Base-by-base conservation (phyloP, 2,888 invertebrate species). In the Pristionchus japonicus region DNA sequence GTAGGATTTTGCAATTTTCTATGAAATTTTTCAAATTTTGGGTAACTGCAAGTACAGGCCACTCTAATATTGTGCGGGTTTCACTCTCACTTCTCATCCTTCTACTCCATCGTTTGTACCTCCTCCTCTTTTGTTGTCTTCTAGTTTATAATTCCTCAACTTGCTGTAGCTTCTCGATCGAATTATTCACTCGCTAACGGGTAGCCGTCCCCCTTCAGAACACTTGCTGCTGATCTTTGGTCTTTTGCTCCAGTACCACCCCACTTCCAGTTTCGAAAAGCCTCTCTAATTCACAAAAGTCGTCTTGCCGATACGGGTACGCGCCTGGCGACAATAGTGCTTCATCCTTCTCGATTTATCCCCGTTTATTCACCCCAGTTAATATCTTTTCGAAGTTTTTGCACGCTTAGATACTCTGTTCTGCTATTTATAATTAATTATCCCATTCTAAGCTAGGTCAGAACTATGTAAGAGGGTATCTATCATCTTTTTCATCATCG, bases 1-100 rank as follows among this genome's bases (percentile, higher is more conserved):
- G 27, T 77, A 77, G 77, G 77, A 77, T 77, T 77, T 77, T 77
- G 77, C 77, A 77, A 77, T 77, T 77, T 40, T 77, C 43, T 70
- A 27, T 47, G 20, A 15, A 67, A 43, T 47, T 43, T 20, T 34
- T 20, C 15, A 43, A 20, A 77, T n/a, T 77, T 77, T 77, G 77
- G 43, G 77, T 77, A n/a, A 77, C n/a, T 70, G 15, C 34, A 77
- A 77, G 77, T 77, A 77, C 77, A 77, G 77, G 77, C 77, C 77
- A 77, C 20, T 52, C 15, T 15, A 20, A 15, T 15, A 70, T 77
- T 77, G 77, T 77, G 77, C 77, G 77, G 77, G 77, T 77, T 77
- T 77, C 77, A 17, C 57, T 57, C 57, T 57, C 57, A 57, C 57
- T 57, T 57, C 52, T 20, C 23, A 20, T 57, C 57, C 20, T 57